These are phyloP conservation scores for Drosophila picticornis DNA, from an alignment of 2,888 invertebrate genomes.

Conservation along the genomic window DNA sequence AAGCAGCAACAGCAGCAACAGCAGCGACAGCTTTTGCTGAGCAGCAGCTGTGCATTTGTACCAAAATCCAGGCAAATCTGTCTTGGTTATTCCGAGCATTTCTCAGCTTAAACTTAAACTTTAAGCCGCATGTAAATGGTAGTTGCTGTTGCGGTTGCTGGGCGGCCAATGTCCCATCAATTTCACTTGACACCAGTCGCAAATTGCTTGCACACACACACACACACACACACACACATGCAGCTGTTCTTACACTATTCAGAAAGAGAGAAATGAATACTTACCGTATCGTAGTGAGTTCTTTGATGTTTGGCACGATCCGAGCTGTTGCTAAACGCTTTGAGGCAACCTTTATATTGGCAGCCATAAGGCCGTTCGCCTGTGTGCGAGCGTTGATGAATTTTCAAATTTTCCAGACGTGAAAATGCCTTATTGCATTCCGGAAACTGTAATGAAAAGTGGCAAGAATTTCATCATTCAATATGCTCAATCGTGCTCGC, in stretches of 20 bases:
- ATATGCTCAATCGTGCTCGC: conserved; percentile 27
- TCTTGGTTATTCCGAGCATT: conserved; percentile 9
- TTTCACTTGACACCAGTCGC: conserved; percentile 72
- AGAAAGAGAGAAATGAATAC: conserved; percentile 79
- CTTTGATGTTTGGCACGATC: conserved; percentile 99
- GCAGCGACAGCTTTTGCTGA: conserved; percentile 7
- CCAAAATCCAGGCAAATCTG: conserved; percentile 13
- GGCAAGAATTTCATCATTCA: conserved; percentile 50
- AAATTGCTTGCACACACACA: conserved; percentile 61
- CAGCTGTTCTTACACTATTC: not conserved
- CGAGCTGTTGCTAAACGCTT: conserved; percentile 99
- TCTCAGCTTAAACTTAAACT: conserved; percentile 45
- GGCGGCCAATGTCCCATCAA: conserved; percentile 55
- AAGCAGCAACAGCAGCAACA: conserved; percentile 14
- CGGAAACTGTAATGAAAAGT: conserved; percentile 90
- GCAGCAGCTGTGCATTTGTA: conserved; percentile 27
- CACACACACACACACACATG: conserved; percentile 17
- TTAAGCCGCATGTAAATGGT: conserved; percentile 39
- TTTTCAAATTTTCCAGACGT: conserved; percentile 98
- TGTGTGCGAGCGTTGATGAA: conserved; percentile 97
- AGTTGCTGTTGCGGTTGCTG: conserved; percentile 17
- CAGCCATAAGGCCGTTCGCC: conserved; percentile 98
- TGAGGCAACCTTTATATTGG: conserved; percentile 95
- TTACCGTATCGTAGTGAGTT: conserved; percentile 98
- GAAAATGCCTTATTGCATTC: conserved; percentile 98